These are phyloP conservation scores for Pitta sordida DNA, from an alignment of 2,113 vertebrate species.

Conservation along the genomic window DNA sequence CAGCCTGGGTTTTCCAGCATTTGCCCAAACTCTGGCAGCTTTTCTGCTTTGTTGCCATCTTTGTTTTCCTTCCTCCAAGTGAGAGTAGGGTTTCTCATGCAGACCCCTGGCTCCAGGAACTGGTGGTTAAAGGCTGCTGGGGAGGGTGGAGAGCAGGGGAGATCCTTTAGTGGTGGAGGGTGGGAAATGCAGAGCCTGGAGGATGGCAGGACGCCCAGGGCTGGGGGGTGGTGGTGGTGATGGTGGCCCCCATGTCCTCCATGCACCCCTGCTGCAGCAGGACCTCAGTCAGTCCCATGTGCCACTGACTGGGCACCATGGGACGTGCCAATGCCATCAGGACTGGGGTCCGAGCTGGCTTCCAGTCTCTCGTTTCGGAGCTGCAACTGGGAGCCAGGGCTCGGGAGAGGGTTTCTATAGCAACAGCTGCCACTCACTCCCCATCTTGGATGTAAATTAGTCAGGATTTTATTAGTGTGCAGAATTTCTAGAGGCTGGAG, in stretches of 20 bases:
- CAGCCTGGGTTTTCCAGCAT: background rate
- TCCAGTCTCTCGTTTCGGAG: slow-evolving; percentile 52
- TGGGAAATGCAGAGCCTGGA: background rate
- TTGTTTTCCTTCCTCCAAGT: background rate
- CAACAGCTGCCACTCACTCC: slow-evolving; percentile 79
- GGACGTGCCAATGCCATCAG: background rate
- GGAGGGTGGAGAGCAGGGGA: background rate
- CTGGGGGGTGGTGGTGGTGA: background rate
- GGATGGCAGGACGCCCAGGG: background rate
- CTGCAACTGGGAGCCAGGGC: slow-evolving; percentile 66
- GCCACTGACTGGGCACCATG: rapidly evolving
- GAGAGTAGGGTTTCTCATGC: rapidly evolving
- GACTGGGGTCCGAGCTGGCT: background rate
- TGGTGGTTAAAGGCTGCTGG: background rate
- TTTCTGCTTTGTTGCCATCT: background rate
- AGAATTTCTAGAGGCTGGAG: slow-evolving; percentile 76
- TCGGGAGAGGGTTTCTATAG: slow-evolving; percentile 79
- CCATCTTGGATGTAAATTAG: slow-evolving; percentile 82
- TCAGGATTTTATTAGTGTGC: slow-evolving; percentile 83
- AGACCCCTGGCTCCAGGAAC: background rate
- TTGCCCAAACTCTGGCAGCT: background rate
- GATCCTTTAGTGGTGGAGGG: background rate
- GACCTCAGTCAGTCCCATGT: background rate
- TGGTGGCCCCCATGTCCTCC: background rate
- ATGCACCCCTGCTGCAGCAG: background rate